Evolutionary conservation across 2,797 vertebrate genomes (phyloP).

Genomic region (Ptychobarbus kaznakovi): DNA sequence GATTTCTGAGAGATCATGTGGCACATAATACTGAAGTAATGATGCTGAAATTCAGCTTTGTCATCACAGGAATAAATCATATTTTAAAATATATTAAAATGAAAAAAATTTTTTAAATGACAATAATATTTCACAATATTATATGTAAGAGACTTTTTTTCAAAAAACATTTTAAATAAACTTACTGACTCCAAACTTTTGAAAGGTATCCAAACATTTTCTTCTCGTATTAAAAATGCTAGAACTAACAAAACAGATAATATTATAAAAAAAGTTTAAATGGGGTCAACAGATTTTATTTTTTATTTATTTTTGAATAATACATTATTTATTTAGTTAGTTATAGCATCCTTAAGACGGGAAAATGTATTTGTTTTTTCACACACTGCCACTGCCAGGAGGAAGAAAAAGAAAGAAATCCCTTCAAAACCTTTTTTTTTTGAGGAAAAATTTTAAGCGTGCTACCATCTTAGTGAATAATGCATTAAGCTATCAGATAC

Average conservation of each 20-base stretch:
- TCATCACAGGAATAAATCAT: not conserved
- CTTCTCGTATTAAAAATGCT: not conserved
- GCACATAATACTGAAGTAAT: not conserved
- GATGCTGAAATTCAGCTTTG: not conserved
- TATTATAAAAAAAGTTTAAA: not conserved
- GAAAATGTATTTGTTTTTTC: not conserved
- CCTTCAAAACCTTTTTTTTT: slow-evolving; percentile 49
- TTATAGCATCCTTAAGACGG: no score
- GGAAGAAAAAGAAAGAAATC: slow-evolving; percentile 3
- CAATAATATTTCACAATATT: not conserved
- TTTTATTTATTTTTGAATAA: no score
- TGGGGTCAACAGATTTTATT: not conserved
- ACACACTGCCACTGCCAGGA: not conserved
- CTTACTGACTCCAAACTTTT: not conserved
- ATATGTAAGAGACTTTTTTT: not conserved
- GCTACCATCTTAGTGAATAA: slow-evolving; percentile 55
- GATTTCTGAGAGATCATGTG: not conserved
- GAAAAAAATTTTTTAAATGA: not conserved
- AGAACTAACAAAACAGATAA: not conserved
- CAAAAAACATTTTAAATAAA: not conserved
- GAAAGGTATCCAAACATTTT: not conserved
- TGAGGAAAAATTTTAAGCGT: slow-evolving; percentile 45
- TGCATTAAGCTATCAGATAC: slow-evolving; percentile 56
- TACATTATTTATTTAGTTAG: no score
- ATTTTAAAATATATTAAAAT: not conserved